A percentile compares a stretch with the other conserved stretches of the same genome.
Conservation (phyloP, 2,113 vertebrate species). For the Ellobius talpinus region DNA sequence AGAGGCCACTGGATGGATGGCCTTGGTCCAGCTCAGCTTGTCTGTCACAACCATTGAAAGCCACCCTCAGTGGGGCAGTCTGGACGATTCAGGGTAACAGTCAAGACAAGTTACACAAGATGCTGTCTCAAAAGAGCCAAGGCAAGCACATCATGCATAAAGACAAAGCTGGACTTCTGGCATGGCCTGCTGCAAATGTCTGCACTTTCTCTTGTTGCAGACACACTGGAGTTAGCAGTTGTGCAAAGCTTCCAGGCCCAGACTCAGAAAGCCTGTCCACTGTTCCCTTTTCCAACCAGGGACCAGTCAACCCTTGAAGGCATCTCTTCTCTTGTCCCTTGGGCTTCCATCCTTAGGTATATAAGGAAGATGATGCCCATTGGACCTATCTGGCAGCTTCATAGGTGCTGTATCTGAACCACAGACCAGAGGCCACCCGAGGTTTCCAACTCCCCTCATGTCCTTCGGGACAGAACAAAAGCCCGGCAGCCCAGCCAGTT, state of each 20-base stretch:
- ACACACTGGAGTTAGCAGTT: not conserved
- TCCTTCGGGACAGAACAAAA: conserved; percentile 1
- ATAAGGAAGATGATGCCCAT: not conserved
- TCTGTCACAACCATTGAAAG: not conserved
- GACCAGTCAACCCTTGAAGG: not conserved
- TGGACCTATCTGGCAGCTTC: conserved; percentile 51
- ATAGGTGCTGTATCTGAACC: conserved; percentile 4
- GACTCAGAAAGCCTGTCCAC: not conserved
- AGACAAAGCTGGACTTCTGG: not conserved
- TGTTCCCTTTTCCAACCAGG: not conserved
- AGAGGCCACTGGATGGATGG: not conserved
- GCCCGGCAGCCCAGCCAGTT: not conserved
- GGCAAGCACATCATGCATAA: not conserved
- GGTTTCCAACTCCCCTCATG: not conserved
- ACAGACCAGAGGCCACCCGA: not conserved
- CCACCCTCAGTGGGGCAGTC: not conserved
- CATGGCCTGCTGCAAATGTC: not conserved
- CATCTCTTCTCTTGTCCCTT: not conserved
- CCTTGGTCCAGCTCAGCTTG: not conserved
- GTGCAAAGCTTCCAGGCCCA: not conserved
- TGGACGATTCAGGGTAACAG: not conserved
- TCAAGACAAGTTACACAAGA: not conserved
- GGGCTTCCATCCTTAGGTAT: not conserved
- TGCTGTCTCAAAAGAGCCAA: not conserved
- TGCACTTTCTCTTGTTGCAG: not conserved